Conservation (phyloP, 2,888 invertebrate genomes). For the Monopis laevigella region DNA sequence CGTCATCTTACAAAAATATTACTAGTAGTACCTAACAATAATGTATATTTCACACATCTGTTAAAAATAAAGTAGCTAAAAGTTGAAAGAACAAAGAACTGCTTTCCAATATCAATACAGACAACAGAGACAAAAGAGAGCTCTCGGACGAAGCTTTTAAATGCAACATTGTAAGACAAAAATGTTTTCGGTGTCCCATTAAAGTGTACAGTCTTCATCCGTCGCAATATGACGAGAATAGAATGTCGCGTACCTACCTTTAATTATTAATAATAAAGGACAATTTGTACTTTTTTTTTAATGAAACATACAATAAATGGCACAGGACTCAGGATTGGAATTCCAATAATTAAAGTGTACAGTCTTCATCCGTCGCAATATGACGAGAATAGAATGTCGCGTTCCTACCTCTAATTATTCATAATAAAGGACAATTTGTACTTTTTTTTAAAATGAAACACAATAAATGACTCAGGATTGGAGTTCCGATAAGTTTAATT, state of each 20-base stretch:
- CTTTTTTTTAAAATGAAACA: not conserved
- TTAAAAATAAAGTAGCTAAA: constrained; percentile 4
- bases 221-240: not conserved
- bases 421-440: no score
- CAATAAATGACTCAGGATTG: no score
- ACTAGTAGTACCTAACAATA: no score
- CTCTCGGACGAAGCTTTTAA: not conserved
- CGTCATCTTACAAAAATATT: no score
- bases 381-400: not conserved
- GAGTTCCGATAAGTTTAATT: no score
- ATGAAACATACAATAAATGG: no score
- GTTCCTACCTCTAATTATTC: not conserved
- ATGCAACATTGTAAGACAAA: constrained; percentile 4
- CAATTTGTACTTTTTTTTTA: no score
- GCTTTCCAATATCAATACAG: not conserved
- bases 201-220: not conserved
- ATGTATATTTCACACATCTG: constrained; percentile 1
- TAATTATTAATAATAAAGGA: not conserved
- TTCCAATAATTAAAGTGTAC: not conserved
- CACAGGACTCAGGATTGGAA: no score
- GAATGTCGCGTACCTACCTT: not conserved
- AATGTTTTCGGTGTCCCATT: not conserved
- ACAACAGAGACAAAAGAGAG: not conserved
- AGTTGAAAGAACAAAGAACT: not conserved
- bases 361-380: not conserved